Conservation (phyloP, 2,888 invertebrate species). For the Drymonia ruficornis region DNA sequence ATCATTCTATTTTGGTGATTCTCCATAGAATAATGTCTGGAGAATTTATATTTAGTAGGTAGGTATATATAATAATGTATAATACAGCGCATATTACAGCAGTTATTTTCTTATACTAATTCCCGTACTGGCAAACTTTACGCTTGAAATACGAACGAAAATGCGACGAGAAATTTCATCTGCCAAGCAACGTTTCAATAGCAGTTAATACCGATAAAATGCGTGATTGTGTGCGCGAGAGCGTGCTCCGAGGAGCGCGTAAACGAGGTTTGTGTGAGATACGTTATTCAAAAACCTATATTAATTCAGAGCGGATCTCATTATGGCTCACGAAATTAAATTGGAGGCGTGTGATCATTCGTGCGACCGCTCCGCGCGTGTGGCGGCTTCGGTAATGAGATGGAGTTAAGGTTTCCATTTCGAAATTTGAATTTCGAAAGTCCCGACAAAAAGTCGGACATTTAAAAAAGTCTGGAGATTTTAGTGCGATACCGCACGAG, state of each 20-base stretch:
- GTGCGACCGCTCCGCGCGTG: conserved; percentile 32
- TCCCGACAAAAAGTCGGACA: no score
- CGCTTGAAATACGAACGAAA: conserved; percentile 17
- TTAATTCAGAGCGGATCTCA: conserved; percentile 55
- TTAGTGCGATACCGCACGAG: no score
- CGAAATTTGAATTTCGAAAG: no score
- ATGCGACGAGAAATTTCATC: conserved; percentile 21
- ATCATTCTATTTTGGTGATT: no score
- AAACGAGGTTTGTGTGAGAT: conserved; percentile 34
- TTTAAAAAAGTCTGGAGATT: no score
- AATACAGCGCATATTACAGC: conserved; percentile 26
- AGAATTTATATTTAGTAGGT: no score
- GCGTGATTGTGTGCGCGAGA: conserved; percentile 31
- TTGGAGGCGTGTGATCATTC: conserved; percentile 53
- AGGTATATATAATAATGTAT: no score
- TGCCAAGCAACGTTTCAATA: conserved; percentile 21
- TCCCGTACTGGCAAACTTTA: conserved; percentile 25
- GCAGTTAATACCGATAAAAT: conserved; percentile 36
- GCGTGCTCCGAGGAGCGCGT: conserved; percentile 24
- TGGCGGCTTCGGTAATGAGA: conserved; percentile 35
- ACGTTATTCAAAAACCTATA: conserved; percentile 50
- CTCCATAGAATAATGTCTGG: no score
- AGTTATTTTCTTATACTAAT: conserved; percentile 37
- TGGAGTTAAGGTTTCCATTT: no score
- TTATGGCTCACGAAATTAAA: conserved; percentile 54